Evolutionary conservation across 1,140 invertebrate genomes (phyloP).

Genomic region (Caenorhabditis tropicalis): DNA sequence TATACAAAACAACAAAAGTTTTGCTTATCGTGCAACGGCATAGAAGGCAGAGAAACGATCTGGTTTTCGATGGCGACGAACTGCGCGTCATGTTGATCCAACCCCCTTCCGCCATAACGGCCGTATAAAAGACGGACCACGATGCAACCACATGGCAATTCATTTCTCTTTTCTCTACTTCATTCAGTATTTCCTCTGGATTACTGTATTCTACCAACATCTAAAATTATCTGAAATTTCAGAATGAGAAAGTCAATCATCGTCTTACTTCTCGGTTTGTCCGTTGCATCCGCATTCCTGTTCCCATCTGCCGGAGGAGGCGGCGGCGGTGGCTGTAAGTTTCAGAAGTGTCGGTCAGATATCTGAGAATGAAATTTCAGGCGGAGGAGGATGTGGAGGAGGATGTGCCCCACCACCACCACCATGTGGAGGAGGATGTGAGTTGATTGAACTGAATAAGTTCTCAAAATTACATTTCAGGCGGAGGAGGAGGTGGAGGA

Average conservation of each 20-base stretch:
- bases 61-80: constrained; percentile 20
- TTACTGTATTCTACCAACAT: too few relatives aligned
- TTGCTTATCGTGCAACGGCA: constrained; percentile 32
- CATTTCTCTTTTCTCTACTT: constrained; percentile 16
- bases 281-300: background rate
- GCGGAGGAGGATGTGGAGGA: constrained; percentile 37
- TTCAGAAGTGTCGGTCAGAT: background rate
- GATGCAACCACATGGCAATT: constrained; percentile 34
- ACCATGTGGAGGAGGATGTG: constrained; percentile 3
- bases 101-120: background rate
- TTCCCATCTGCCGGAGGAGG: constrained; percentile 25
- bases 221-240: too few relatives aligned
- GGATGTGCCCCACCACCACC: background rate
- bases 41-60: background rate
- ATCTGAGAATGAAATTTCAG: background rate
- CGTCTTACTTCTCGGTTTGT: constrained; percentile 27
- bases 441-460: background rate
- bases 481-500: constrained; percentile 12
- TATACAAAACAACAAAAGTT: constrained; percentile 15
- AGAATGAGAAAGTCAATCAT: constrained; percentile 25
- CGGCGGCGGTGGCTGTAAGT: constrained; percentile 10
- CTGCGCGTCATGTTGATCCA: background rate
- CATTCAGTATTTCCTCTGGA: background rate
- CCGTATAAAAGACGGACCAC: constrained; percentile 39
- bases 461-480: background rate